Conservation (phyloP, 2,888 invertebrate species). For the Mythimna albipuncta region DNA sequence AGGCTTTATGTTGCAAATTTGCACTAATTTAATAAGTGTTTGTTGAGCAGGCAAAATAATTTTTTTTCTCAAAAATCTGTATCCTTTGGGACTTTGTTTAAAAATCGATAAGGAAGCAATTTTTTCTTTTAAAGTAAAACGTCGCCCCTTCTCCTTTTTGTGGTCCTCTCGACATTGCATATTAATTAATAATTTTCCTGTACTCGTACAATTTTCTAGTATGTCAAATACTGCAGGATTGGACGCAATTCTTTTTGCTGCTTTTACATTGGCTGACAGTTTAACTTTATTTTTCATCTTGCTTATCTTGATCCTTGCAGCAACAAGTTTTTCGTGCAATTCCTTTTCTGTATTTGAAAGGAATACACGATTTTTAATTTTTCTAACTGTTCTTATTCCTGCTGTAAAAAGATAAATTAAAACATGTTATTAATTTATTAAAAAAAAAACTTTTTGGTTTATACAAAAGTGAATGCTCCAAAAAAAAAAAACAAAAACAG, state of each 20-base stretch:
- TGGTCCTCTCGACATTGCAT: no score
- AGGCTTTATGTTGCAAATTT: no score
- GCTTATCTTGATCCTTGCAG: no score
- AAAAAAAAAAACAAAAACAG: no score
- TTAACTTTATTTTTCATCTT: not conserved
- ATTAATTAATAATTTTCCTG: no score
- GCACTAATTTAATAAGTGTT: no score
- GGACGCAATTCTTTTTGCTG: not conserved
- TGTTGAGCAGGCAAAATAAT: no score
- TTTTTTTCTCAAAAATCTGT: no score
- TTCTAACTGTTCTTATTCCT: not conserved
- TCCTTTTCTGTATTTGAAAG: not conserved
- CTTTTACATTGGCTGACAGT: not conserved
- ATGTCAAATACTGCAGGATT: not conserved
- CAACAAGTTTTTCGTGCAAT: not conserved
- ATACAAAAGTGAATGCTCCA: not conserved
- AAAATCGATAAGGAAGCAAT: no score
- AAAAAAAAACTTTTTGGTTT: not conserved
- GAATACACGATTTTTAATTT: not conserved
- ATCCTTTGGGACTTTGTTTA: no score
- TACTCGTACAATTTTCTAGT: not conserved
- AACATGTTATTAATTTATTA: not conserved
- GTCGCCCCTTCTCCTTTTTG: no score
- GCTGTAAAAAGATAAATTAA: not conserved
- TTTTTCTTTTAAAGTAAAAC: no score